Percentiles rank a stretch among this genome's conserved stretches.
phyloP scores from a whole-genome alignment of 2,113 vertebrate species.

The Andinoacara biseriatus region DNA sequence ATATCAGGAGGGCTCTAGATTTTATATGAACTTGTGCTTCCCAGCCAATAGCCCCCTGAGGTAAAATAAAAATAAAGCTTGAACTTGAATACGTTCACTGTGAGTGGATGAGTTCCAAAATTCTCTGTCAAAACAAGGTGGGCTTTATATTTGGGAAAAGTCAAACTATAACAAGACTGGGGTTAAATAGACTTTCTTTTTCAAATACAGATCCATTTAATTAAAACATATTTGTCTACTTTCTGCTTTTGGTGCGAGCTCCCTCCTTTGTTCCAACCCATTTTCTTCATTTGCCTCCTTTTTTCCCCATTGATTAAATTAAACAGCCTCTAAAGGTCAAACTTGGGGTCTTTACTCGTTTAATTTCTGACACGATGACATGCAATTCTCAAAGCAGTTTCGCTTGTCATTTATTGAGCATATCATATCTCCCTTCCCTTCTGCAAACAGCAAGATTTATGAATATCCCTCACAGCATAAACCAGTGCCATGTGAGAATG shows the following conservation, averaged over 20 bases:
- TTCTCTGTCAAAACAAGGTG: not conserved
- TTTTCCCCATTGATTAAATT: slow-evolving; percentile 22
- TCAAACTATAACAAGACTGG: not conserved
- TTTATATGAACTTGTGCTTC: slow-evolving; percentile 4
- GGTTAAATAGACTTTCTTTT: not conserved
- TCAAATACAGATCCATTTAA: not conserved
- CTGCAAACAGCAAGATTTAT: slow-evolving; percentile 23
- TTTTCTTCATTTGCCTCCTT: not conserved
- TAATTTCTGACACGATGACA: slow-evolving; percentile 9
- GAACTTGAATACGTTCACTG: slow-evolving; percentile 21
- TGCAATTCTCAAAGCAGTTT: slow-evolving; percentile 12
- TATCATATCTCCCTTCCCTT: slow-evolving; percentile 11
- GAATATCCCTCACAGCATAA: slow-evolving; percentile 5
- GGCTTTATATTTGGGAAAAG: slow-evolving; percentile 7
- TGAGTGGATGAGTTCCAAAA: not conserved
- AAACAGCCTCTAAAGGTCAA: slow-evolving; percentile 36
- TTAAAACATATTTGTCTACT: slow-evolving; percentile 1
- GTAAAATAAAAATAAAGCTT: slow-evolving; percentile 30
- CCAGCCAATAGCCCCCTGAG: not conserved
- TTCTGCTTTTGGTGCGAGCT: not conserved
- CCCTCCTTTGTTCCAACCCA: not conserved
- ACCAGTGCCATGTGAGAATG: slow-evolving; percentile 16
- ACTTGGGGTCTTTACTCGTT: not conserved
- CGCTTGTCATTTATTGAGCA: not conserved
- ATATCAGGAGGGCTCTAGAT: not conserved